Evolutionary conservation across 2,113 vertebrate species (phyloP), one percentile per base, ranked within the genome.

Genomic region (Hemicordylus capensis): DNA sequence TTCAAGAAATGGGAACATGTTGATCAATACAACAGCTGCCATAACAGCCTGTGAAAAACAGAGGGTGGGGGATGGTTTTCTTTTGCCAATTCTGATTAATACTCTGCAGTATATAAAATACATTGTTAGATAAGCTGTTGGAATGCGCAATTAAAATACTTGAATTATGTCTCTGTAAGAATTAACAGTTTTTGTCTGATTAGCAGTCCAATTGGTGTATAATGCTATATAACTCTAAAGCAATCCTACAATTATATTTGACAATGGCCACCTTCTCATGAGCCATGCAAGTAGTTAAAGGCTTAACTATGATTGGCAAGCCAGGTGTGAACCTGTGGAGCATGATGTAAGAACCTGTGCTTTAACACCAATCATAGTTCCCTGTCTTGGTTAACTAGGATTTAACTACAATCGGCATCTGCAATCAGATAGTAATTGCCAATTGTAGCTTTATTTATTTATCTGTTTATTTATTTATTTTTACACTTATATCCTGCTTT

Each of bases 11-110:
- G 92, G 93, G 22, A 94, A 9, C 79, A 96, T 24, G 6, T 95
- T 95, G 89, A 91, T 93, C 61, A 95, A 67, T 56, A 95, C 74
- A 74, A 95, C 61, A 19, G 93, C 95, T 70, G 96, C 93, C 87
- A 95, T 69, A 44, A 94, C 76, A 76, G 92, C 89, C 95, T 96
- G 87, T 59, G 15, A 46, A 81, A 83, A 75, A 34, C 5, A 92
- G 84, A 79, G 82, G n/a, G n/a, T n/a, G n/a, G n/a, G n/a, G 28
- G 85, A 89, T 42, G 15, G 34, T 39, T 28, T 61, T 74, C 64
- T 77, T 91, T 63, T 81, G 24, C 19, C 28, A 37, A 2, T 72
- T 83, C 42, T 56, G 44, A 28, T 26, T 76, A 67, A 58, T 84
- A 31, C n/a, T 76, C 85, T 56, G 54, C 75, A 51, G 42, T 20